phyloP scores from a whole-genome alignment of 2,888 invertebrate genomes.

The Choristoneura rosaceana region DNA sequence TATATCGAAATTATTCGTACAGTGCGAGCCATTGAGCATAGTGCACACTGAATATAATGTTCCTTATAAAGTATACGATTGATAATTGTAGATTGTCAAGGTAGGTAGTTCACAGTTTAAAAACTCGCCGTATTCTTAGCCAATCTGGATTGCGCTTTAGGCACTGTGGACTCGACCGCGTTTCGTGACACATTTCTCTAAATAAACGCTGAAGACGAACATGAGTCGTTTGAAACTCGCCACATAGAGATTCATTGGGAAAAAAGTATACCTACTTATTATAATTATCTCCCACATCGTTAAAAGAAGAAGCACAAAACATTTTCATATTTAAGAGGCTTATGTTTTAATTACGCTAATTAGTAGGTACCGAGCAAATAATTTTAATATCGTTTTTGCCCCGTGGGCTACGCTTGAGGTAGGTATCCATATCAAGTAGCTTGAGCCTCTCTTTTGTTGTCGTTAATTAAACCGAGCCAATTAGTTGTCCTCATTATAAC shows the following conservation, averaged over 20 bases:
- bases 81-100: no score
- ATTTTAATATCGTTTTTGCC: constrained; percentile 13
- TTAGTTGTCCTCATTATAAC: constrained; percentile 29
- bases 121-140: background rate
- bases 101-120: background rate
- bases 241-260: background rate
- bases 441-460: constrained; percentile 18
- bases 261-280: background rate
- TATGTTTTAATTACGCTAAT: constrained; percentile 18
- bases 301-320: background rate
- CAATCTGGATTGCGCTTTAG: constrained; percentile 26
- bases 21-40: background rate
- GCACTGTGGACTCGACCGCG: constrained; percentile 27
- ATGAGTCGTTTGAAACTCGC: background rate
- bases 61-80: background rate
- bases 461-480: constrained; percentile 32
- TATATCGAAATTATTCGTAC: background rate
- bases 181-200: constrained; percentile 38
- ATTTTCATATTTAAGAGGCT: constrained; percentile 5
- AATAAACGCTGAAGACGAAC: constrained; percentile 34
- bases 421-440: constrained; percentile 7
- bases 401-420: constrained; percentile 5
- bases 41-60: background rate
- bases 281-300: background rate
- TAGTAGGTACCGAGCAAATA: constrained; percentile 8